These are phyloP conservation scores for Pogona vitticeps DNA, from an alignment of 2,113 vertebrate species.

Conservation along the genomic window DNA sequence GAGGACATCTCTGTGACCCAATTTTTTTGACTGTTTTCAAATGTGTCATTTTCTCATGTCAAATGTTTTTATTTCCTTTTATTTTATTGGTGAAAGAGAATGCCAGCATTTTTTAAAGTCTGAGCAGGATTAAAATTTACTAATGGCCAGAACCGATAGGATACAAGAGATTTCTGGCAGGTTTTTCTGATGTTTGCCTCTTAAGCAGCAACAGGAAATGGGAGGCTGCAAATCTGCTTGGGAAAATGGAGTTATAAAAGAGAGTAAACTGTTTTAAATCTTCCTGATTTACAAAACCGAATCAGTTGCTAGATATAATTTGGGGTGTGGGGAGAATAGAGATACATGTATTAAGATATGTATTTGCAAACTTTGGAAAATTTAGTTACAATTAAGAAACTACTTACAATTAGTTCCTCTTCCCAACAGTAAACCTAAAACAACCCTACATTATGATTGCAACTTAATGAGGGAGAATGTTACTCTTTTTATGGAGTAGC, in stretches of 20 bases:
- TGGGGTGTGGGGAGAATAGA: no score
- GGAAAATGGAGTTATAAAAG: not conserved
- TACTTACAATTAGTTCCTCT: no score
- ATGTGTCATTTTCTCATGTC: not conserved
- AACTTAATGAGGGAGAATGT: no score
- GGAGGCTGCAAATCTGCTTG: not conserved
- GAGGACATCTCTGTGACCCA: not conserved
- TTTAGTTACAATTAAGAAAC: no score
- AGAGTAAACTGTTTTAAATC: not conserved
- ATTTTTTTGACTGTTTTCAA: not conserved
- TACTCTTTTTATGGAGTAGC: no score
- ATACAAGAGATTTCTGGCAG: not conserved
- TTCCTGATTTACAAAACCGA: not conserved
- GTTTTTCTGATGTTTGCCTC: not conserved
- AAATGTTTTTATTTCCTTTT: not conserved
- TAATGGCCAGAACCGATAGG: no score
- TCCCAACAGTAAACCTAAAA: no score
- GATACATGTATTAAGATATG: no score
- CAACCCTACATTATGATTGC: no score
- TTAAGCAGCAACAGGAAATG: not conserved
- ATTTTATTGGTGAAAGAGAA: not conserved
- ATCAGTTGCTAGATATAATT: not conserved
- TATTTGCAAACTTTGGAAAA: no score
- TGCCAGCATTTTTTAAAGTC: not conserved
- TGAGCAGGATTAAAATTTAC: not conserved